A percentile compares a stretch with the other conserved stretches of the same genome.
Evolutionary conservation across 2,113 vertebrate genomes (phyloP).

Genomic region (Vanacampus margaritifer): DNA sequence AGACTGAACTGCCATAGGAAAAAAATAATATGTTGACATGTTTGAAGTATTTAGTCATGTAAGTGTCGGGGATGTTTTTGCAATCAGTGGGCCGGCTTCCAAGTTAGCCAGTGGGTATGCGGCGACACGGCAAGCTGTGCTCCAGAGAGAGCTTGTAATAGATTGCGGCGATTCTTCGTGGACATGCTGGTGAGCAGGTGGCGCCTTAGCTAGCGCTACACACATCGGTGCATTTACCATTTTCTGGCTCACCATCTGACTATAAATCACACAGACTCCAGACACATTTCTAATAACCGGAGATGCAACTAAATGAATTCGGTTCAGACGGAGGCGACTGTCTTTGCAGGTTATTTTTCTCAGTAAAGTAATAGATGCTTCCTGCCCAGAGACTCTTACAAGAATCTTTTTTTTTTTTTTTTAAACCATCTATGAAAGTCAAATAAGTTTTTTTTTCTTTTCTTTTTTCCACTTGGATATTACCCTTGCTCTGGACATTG

Average conservation of each 20-base stretch:
- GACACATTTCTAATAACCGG: conserved; percentile 61
- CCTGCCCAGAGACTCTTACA: neutral
- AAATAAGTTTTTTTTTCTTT: neutral
- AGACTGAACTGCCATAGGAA: neutral
- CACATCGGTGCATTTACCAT: conserved; percentile 66
- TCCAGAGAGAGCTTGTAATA: conserved; percentile 73
- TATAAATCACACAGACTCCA: conserved; percentile 61
- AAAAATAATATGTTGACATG: neutral
- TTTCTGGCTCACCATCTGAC: conserved; percentile 67
- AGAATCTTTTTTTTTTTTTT: neutral
- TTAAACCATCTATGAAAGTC: neutral
- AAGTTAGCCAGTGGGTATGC: conserved; percentile 67
- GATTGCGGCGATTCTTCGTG: conserved; percentile 70
- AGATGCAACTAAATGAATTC: conserved; percentile 59
- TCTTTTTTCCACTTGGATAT: neutral
- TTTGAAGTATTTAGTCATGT: conserved; percentile 42
- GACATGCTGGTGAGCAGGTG: conserved; percentile 74
- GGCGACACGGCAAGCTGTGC: conserved; percentile 69
- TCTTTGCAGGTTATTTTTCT: conserved; percentile 50
- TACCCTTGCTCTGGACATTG: neutral
- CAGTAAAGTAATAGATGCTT: conserved; percentile 32
- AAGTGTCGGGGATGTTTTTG: conserved; percentile 54
- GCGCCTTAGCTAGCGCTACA: conserved; percentile 68
- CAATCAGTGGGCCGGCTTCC: conserved; percentile 64
- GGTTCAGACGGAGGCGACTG: conserved; percentile 33